Base-by-base conservation (phyloP, 2,797 vertebrate genomes). In the Gastrophryne carolinensis region DNA sequence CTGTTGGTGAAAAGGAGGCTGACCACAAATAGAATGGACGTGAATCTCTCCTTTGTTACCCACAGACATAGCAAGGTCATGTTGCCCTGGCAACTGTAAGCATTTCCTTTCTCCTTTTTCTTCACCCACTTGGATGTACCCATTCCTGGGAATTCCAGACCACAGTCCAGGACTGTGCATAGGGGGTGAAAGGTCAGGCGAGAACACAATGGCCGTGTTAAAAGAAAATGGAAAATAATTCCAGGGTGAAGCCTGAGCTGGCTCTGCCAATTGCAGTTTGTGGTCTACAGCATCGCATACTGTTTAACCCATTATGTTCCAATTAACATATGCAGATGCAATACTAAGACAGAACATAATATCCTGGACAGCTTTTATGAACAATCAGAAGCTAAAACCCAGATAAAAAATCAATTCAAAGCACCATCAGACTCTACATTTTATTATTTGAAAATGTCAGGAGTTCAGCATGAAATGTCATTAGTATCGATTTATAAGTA, bases 151-250 rank as follows among this genome's bases (percentile, higher is more conserved):
- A 89, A 88, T 88, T 84, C 53, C 15, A 83, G 88, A 77, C 84
- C 88, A 87, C 88, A 89, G 90, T 90, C 93, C 90, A 88, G 86
- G 84, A 90, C 88, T 84, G 80, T 87, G 77, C 81, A 80, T 82
- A 82, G 72, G 75, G 89, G 89, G 87, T 91, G 88, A 91, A 84
- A 89, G 93, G 94, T 95, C 93, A 94, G 87, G 64, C 83, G 91
- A 88, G 89, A 84, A 82, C 76, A 86, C 91, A 93, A 90, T 87
- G 82, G 87, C 72, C 81, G 65, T 80, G 84, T 82, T 44, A 83
- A 84, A 90, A 90, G 91, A 89, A 90, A 75, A 91, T 92, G 32
- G 93, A 85, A 89, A 86, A 91, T 89, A 86, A 83, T 83, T 86
- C 82, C 76, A 67, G 0, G 78, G 82, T 49, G 9, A 72, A 80